Base-by-base conservation (phyloP, 2,113 vertebrate genomes). In the Strigops habroptila region DNA sequence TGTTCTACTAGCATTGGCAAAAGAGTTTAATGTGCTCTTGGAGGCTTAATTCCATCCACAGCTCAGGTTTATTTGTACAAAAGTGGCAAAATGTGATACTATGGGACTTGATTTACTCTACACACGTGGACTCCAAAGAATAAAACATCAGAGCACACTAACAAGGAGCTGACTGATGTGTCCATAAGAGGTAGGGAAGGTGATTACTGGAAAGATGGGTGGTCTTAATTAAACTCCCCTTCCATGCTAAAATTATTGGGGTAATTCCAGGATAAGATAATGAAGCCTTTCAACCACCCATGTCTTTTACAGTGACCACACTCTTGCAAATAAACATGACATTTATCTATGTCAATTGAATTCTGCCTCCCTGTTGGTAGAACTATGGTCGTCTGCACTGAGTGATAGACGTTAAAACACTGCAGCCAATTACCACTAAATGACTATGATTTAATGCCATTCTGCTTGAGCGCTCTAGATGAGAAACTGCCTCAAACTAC, bases 381-480 rank as follows among this genome's bases (percentile, higher is more conserved):
- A 91, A 76, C 2, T 19, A 30, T 15, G 21, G 71, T 33, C 91
- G 73, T 39, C 83, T 86, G 62, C 35, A 43, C 2, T 0, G 73
- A 64, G 51, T 0, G 11, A 49, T 60, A 53, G 31, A 13, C 0
- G 0, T 64, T 71, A 55, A 89, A 77, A 78, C 0, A 0, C 83
- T 81, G 63, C 55, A 83, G 83, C 60, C 68, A 30, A 64, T 84
- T 59, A 9, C 46, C 39, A 37, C 31, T 49, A 84, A 95, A 91
- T 84, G 39, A 60, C 81, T 91, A 10, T 35, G 73, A 93, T 92
- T 97, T 86, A 64, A 73, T 84, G 52, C 49, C 86, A 84, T 84
- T 90, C 69, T 91, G 80, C 80, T 70, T 49, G 62, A 83, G n/a
- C 3, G 3, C 60, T 91, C 51, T 33, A 33, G 73, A 88, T 68